These are phyloP conservation scores for Sesamia nonagrioides DNA, from an alignment of 1,140 invertebrate species.

Conservation along the genomic window DNA sequence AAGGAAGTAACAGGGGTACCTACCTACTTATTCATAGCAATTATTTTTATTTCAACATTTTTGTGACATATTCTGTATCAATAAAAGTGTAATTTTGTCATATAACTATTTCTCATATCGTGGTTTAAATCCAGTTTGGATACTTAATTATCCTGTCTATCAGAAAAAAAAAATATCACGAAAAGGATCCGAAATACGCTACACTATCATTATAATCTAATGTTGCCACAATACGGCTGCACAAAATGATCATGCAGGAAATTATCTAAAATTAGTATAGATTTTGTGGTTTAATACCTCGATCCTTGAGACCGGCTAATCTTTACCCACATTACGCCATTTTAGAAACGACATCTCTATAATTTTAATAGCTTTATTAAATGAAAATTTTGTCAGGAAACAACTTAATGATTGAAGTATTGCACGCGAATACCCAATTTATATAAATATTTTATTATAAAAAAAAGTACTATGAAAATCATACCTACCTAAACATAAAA, in stretches of 20 bases:
- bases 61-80: too few relatives aligned
- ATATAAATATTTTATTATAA: not conserved
- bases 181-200: too few relatives aligned
- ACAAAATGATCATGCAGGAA: conserved; percentile 30
- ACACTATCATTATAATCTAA: conserved; percentile 27
- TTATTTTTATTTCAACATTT: too few relatives aligned
- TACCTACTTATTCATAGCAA: too few relatives aligned
- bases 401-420: conserved; percentile 14
- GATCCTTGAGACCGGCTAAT: conserved; percentile 26
- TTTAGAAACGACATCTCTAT: conserved; percentile 46
- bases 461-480: not conserved
- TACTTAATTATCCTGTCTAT: too few relatives aligned
- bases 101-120: too few relatives aligned
- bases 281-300: conserved; percentile 27
- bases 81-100: too few relatives aligned
- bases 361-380: conserved; percentile 62
- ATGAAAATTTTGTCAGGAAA: conserved; percentile 52
- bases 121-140: too few relatives aligned
- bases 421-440: conserved; percentile 52
- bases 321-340: conserved; percentile 39
- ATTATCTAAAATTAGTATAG: conserved; percentile 43
- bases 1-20: too few relatives aligned
- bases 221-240: conserved; percentile 28
- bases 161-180: too few relatives aligned
- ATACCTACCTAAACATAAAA: not conserved